Evolutionary conservation across 2,113 vertebrate species (phyloP).

Genomic region (Toxotes chatareus): DNA sequence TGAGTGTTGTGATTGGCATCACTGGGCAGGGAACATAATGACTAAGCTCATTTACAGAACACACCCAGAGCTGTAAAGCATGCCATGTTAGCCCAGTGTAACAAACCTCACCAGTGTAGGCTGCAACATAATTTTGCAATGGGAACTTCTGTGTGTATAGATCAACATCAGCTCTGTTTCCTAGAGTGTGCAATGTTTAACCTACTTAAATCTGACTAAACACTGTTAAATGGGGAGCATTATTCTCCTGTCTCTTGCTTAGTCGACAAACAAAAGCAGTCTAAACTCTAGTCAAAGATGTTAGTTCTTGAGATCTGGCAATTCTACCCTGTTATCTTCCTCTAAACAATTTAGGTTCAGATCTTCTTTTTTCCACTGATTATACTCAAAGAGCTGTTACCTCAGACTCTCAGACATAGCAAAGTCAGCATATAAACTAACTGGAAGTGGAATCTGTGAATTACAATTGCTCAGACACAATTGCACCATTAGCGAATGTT

Average conservation of each 20-base stretch:
- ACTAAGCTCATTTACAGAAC: slow-evolving; percentile 62
- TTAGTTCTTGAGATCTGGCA: slow-evolving; percentile 24
- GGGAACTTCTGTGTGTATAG: not conserved
- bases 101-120: slow-evolving; percentile 28
- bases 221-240: slow-evolving; percentile 17
- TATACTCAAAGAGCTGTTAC: slow-evolving; percentile 45
- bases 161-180: not conserved
- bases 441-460: slow-evolving; percentile 57
- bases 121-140: not conserved
- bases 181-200: slow-evolving; percentile 19
- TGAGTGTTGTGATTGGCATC: slow-evolving; percentile 72
- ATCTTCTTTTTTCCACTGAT: slow-evolving; percentile 57
- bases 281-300: slow-evolving; percentile 46
- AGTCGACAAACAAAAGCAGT: slow-evolving; percentile 44
- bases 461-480: slow-evolving; percentile 64
- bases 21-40: slow-evolving; percentile 66
- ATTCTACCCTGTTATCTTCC: slow-evolving; percentile 37
- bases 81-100: slow-evolving; percentile 27
- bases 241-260: slow-evolving; percentile 26
- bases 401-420: slow-evolving; percentile 47
- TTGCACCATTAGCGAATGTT: slow-evolving; percentile 63
- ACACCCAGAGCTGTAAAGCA: slow-evolving; percentile 70
- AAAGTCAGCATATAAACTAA: slow-evolving; percentile 62
- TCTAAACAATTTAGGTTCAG: slow-evolving; percentile 64
- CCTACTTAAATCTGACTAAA: slow-evolving; percentile 49